Percentiles rank a stretch among this genome's conserved stretches.
phyloP scores from a whole-genome alignment of 2,888 invertebrate genomes.

The Coenonympha arcania region DNA sequence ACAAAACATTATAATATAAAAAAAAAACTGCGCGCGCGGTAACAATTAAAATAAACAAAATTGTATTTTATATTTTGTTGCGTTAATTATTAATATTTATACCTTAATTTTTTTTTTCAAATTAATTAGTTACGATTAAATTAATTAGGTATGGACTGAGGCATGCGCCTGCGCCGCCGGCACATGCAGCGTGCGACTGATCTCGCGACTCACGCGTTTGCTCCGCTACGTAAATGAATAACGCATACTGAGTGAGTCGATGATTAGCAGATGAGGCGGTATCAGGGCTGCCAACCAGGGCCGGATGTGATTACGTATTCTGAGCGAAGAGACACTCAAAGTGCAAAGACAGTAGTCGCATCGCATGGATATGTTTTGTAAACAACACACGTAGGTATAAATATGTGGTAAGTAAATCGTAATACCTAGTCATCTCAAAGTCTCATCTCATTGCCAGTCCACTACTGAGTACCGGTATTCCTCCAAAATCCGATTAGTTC shows the following conservation, averaged over 20 bases:
- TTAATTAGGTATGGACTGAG: too few species aligned
- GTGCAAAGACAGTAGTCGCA: too few species aligned
- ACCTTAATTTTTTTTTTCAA: not conserved
- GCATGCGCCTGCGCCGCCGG: conserved; percentile 15
- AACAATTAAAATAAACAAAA: not conserved
- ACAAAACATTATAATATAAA: not conserved
- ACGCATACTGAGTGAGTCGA: conserved; percentile 2
- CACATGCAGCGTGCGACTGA: conserved; percentile 21
- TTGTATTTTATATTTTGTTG: too few species aligned
- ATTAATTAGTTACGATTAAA: not conserved
- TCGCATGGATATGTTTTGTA: too few species aligned
- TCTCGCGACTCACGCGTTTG: conserved; percentile 11
- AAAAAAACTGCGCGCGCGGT: not conserved
- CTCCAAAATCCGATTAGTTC: too few species aligned
- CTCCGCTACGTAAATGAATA: not conserved
- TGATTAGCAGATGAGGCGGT: conserved; percentile 20
- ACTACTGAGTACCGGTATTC: too few species aligned
- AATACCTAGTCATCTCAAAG: too few species aligned
- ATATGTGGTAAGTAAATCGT: too few species aligned
- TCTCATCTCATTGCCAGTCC: too few species aligned
- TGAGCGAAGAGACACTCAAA: not conserved
- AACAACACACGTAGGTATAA: too few species aligned
- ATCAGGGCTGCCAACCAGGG: conserved; percentile 18
- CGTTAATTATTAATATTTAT: not conserved
- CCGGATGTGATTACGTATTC: conserved; percentile 8